Conservation (phyloP, 1,140 invertebrate species). For the Euborellia annulipes region DNA sequence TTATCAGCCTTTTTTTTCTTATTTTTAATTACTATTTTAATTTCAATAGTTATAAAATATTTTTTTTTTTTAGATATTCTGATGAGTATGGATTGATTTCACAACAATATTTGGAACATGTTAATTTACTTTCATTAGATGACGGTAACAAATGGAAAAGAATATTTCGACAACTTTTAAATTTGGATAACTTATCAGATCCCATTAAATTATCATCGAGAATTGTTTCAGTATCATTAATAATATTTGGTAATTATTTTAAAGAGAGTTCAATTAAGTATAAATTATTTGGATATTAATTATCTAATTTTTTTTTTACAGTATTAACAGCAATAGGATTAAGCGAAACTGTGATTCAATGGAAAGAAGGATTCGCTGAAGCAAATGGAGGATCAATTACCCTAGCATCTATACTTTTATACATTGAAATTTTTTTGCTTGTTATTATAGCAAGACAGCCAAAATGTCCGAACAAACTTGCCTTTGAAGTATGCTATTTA, state of each 20-base stretch:
- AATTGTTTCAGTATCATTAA: conserved; percentile 10
- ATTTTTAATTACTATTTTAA: too few relatives aligned
- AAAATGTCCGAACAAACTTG: conserved; percentile 32
- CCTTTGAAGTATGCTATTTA: conserved; percentile 30
- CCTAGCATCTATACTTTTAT: conserved; percentile 3
- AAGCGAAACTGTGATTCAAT: conserved; percentile 16
- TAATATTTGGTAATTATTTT: conserved; percentile 13
- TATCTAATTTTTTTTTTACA: conserved; percentile 16
- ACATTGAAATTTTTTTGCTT: conserved; percentile 31
- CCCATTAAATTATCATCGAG: not conserved
- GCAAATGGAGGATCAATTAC: not conserved
- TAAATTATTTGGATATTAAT: too few relatives aligned
- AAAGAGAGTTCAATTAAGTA: too few relatives aligned
- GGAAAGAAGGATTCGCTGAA: conserved; percentile 11
- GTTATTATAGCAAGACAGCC: conserved; percentile 41
- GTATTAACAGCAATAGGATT: conserved; percentile 15
- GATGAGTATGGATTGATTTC: not conserved
- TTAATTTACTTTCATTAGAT: too few relatives aligned
- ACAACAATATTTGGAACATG: too few relatives aligned
- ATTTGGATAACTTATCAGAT: conserved; percentile 12
- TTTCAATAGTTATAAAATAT: too few relatives aligned
- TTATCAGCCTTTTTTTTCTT: too few relatives aligned
- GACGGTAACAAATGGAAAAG: too few relatives aligned
- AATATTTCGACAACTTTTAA: too few relatives aligned
- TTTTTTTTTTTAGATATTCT: conserved; percentile 8